A percentile compares a stretch with the other conserved stretches of the same genome.
These are phyloP conservation scores for Agonopterix heracliana DNA, from an alignment of 2,888 invertebrate species.

Conservation along the genomic window DNA sequence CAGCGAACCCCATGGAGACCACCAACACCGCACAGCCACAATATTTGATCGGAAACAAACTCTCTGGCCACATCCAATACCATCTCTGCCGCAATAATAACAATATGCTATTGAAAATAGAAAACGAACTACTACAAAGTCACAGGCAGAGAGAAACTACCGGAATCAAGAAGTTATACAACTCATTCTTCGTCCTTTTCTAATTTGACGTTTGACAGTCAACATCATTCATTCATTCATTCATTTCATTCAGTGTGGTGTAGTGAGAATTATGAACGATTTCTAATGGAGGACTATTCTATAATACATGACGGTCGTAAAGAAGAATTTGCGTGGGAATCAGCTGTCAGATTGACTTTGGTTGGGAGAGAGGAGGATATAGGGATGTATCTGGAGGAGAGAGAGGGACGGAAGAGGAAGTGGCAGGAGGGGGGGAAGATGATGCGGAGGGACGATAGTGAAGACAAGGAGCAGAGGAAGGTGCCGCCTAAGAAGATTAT, in stretches of 20 bases:
- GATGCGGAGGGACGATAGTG: slow-evolving; percentile 50
- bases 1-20: slow-evolving; percentile 53
- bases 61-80: slow-evolving; percentile 48
- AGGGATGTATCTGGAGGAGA: slow-evolving; percentile 57
- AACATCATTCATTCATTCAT: slow-evolving; percentile 27
- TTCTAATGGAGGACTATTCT: slow-evolving; percentile 27
- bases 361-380: slow-evolving; percentile 51
- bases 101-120: slow-evolving; percentile 83
- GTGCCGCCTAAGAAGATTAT: slow-evolving; percentile 65
- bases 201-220: slow-evolving; percentile 69
- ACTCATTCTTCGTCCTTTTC: slow-evolving; percentile 91
- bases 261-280: slow-evolving; percentile 2
- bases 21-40: slow-evolving; percentile 33
- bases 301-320: slow-evolving; percentile 57
- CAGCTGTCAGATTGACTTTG: slow-evolving; percentile 47
- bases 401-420: slow-evolving; percentile 64
- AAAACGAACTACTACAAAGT: slow-evolving; percentile 85
- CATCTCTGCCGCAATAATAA: slow-evolving; percentile 45
- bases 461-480: slow-evolving; percentile 60
- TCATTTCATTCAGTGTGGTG: slow-evolving; percentile 43
- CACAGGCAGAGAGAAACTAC: slow-evolving; percentile 90
- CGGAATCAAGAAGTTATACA: slow-evolving; percentile 90
- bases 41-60: slow-evolving; percentile 45
- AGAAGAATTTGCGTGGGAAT: slow-evolving; percentile 57
- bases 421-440: slow-evolving; percentile 55